phyloP scores from a whole-genome alignment of 2,113 vertebrate species.

The Ochotona princeps region DNA sequence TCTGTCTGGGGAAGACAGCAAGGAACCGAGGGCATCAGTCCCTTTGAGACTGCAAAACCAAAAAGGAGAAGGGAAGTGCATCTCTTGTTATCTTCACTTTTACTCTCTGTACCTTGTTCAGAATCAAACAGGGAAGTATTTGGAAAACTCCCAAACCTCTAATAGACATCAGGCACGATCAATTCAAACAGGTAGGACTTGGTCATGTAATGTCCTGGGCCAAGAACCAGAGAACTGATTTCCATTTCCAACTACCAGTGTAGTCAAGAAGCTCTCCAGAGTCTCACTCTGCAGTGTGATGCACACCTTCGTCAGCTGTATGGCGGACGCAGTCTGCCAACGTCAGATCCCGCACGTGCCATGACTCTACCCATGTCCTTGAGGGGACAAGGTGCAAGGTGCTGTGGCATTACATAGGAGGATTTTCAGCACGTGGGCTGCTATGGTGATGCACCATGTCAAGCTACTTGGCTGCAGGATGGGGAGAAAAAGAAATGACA shows the following conservation, averaged over 20 bases:
- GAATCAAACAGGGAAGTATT: slow-evolving; percentile 14
- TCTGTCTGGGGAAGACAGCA: neutral
- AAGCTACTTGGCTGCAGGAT: neutral
- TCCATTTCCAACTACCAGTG: slow-evolving; percentile 48
- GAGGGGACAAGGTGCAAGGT: neutral
- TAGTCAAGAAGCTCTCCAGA: neutral
- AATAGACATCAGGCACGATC: slow-evolving; percentile 41
- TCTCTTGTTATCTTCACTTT: neutral
- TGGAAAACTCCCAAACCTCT: neutral
- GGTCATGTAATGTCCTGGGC: neutral
- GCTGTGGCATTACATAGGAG: neutral
- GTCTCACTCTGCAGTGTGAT: neutral
- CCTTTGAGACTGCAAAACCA: neutral
- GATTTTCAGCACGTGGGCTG: neutral
- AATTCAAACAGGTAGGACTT: neutral
- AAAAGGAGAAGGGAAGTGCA: neutral
- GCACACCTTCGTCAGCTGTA: neutral
- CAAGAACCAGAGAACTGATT: neutral
- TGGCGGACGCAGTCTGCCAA: neutral
- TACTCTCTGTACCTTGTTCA: neutral
- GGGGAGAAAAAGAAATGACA: neutral
- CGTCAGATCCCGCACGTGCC: neutral
- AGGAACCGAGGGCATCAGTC: neutral
- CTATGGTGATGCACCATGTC: neutral
- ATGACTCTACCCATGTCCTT: neutral